phyloP scores from a whole-genome alignment of 2,888 invertebrate genomes.

The Rutpela maculata region DNA sequence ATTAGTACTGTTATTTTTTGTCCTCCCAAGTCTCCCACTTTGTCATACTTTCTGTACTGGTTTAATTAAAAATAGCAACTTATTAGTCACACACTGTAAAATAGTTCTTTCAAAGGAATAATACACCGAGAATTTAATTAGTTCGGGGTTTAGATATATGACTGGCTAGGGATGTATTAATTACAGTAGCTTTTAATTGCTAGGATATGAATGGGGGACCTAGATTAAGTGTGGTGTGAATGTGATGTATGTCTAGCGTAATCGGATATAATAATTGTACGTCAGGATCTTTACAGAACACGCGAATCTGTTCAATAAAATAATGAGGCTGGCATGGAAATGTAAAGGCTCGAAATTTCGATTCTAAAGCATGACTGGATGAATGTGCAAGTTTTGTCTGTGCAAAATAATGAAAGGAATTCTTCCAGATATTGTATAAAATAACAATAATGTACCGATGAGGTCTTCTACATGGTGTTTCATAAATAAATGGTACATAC shows the following conservation, averaged over 20 bases:
- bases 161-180: conserved; percentile 16
- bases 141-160: not conserved
- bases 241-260: not conserved
- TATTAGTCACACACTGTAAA: not conserved
- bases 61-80: conserved; percentile 19
- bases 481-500: too few species aligned
- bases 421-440: too few species aligned
- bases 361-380: not conserved
- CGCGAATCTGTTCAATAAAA: not conserved
- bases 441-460: too few species aligned
- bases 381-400: not conserved
- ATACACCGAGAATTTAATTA: not conserved
- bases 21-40: not conserved
- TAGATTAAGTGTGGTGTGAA: not conserved
- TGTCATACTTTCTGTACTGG: not conserved
- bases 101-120: not conserved
- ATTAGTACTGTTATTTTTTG: too few species aligned
- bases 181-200: conserved; percentile 2
- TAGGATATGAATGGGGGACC: not conserved
- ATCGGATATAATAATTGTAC: not conserved
- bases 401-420: too few species aligned
- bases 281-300: not conserved
- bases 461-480: too few species aligned
- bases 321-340: not conserved
- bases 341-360: not conserved